A percentile compares a stretch with the other conserved stretches of the same genome.
Evolutionary conservation across 1,140 invertebrate species (phyloP).

Genomic region (Schlechtendalia chinensis): DNA sequence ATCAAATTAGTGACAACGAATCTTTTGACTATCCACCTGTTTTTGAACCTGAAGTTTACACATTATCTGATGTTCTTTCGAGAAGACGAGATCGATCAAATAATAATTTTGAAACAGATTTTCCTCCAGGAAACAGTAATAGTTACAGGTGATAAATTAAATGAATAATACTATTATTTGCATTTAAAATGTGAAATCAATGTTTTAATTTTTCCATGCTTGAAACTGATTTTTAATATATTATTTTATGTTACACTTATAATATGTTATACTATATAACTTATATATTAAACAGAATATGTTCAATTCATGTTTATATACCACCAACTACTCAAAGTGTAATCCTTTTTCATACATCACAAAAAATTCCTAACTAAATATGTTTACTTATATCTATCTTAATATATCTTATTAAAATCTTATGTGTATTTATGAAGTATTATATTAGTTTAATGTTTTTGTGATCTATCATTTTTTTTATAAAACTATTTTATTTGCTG

Average conservation of each 20-base stretch:
- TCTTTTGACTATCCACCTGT: conserved; percentile 74
- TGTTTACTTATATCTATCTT: conserved; percentile 30
- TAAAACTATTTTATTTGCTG: conserved; percentile 37
- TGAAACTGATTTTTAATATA: neutral
- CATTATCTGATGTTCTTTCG: conserved; percentile 57
- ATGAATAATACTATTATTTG: neutral
- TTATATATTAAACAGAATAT: conserved; percentile 16
- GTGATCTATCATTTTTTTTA: conserved; percentile 14
- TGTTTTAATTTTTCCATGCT: neutral
- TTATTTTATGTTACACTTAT: neutral
- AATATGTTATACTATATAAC: conserved; percentile 23
- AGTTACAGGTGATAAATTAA: conserved; percentile 22
- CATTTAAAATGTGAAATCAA: conserved; percentile 13
- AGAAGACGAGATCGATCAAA: conserved; percentile 41
- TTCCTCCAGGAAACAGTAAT: conserved; percentile 15
- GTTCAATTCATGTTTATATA: conserved; percentile 30
- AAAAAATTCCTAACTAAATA: neutral
- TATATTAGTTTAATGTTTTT: conserved; percentile 6
- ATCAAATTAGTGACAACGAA: conserved; percentile 37
- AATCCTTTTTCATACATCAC: conserved; percentile 14
- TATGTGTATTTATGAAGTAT: conserved; percentile 17
- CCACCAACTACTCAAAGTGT: neutral
- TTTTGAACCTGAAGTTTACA: conserved; percentile 78
- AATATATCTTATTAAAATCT: no score
- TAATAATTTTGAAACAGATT: conserved; percentile 36